These are phyloP conservation scores for Vannuccia rotundouncinata DNA, from an alignment of 2,888 invertebrate species.

Conservation along the genomic window DNA sequence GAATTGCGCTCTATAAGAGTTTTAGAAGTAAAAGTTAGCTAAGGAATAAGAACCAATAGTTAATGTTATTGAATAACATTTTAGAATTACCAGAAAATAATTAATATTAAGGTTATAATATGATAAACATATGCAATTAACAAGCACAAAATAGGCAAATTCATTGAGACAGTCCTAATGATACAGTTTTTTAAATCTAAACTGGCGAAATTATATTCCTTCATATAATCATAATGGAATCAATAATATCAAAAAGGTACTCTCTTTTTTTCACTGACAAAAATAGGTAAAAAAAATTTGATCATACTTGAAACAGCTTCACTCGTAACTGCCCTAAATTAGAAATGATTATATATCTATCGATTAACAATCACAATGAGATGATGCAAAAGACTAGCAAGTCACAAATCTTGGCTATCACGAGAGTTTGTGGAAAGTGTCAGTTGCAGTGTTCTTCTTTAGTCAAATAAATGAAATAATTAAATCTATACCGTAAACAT, in stretches of 20 bases:
- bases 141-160: background rate
- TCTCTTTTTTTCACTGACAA: background rate
- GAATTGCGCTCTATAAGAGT: too few species aligned
- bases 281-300: slow-evolving; percentile 5
- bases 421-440: background rate
- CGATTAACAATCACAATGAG: too few species aligned
- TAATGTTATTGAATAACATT: too few species aligned
- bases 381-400: background rate
- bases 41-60: too few species aligned
- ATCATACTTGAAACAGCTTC: background rate
- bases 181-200: background rate
- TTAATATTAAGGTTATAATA: too few species aligned
- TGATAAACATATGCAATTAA: too few species aligned
- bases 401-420: background rate
- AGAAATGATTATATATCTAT: too few species aligned
- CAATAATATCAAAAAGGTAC: background rate
- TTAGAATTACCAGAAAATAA: too few species aligned
- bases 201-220: background rate
- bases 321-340: too few species aligned
- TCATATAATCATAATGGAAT: background rate
- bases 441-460: background rate
- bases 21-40: too few species aligned
- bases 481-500: background rate
- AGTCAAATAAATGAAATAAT: background rate
- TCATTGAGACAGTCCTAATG: background rate